phyloP scores from a whole-genome alignment of 2,888 invertebrate genomes.

The Drosophila maculinotata region DNA sequence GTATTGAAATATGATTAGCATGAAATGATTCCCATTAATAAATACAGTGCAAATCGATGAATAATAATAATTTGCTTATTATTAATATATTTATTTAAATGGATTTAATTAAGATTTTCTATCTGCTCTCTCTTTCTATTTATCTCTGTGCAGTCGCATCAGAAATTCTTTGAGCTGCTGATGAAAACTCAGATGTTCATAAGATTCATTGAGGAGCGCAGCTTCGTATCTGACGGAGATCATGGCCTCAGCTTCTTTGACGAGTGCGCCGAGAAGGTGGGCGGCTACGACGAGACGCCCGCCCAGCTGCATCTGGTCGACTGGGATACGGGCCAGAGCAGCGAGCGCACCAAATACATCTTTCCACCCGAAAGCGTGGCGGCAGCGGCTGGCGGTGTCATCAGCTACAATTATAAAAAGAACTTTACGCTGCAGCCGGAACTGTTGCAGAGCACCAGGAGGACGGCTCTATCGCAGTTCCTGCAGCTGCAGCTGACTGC shows the following conservation, averaged over 20 bases:
- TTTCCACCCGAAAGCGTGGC: constrained; percentile 93
- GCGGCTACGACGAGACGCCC: constrained; percentile 86
- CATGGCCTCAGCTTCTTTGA: constrained; percentile 98
- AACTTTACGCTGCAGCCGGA: constrained; percentile 88
- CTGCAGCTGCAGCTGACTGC: constrained; percentile 82
- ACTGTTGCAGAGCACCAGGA: constrained; percentile 85
- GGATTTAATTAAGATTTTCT: background rate
- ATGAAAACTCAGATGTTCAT: constrained; percentile 99
- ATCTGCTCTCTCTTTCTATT: background rate
- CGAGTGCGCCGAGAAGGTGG: constrained; percentile 95
- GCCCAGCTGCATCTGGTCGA: constrained; percentile 90
- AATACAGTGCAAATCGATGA: background rate
- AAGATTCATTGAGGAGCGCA: constrained; percentile 98
- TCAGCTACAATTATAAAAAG: constrained; percentile 86
- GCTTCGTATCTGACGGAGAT: constrained; percentile 99
- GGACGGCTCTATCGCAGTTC: constrained; percentile 80
- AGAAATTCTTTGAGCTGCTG: constrained; percentile 94
- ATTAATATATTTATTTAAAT: background rate
- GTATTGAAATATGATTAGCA: background rate
- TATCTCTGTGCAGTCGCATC: constrained; percentile 87
- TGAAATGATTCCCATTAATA: no score
- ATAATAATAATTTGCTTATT: background rate
- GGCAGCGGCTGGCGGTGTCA: constrained; percentile 72
- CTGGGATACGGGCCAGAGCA: constrained; percentile 90
- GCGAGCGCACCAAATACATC: constrained; percentile 97